phyloP scores from a whole-genome alignment of 2,888 invertebrate genomes.

The Willowsia nigromaculata region DNA sequence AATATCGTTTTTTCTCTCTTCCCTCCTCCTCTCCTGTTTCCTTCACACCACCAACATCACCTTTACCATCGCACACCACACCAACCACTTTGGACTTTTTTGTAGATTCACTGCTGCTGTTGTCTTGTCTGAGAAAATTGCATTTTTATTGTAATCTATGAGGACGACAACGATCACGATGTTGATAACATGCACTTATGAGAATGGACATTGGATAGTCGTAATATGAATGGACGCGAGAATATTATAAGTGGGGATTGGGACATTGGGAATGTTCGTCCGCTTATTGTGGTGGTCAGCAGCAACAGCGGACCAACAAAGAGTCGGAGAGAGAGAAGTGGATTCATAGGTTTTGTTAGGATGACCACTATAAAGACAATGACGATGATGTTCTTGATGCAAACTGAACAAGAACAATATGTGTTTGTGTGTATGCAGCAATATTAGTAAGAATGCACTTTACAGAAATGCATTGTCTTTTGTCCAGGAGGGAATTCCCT shows the following conservation, averaged over 20 bases:
- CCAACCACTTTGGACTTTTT: background rate
- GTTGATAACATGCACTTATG: background rate
- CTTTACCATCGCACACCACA: background rate
- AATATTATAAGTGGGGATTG: no score
- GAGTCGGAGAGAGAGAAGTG: background rate
- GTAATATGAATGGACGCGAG: no score
- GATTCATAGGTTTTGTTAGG: background rate
- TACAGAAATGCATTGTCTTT: no score
- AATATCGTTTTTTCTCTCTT: conserved; percentile 15
- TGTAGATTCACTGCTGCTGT: background rate
- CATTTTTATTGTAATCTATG: conserved; percentile 34
- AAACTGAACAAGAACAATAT: background rate
- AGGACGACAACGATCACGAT: background rate
- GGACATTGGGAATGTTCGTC: background rate
- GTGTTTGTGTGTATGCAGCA: background rate
- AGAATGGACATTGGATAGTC: no score
- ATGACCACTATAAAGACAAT: background rate
- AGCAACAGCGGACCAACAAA: background rate
- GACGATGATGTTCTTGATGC: no score
- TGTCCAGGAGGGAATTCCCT: no score
- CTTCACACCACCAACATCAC: background rate
- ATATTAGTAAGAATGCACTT: no score
- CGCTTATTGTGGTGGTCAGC: background rate
- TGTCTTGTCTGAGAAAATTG: conserved; percentile 15
- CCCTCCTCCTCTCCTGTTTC: background rate